phyloP scores from a whole-genome alignment of 2,113 vertebrate genomes.

The Maccullochella peelii region DNA sequence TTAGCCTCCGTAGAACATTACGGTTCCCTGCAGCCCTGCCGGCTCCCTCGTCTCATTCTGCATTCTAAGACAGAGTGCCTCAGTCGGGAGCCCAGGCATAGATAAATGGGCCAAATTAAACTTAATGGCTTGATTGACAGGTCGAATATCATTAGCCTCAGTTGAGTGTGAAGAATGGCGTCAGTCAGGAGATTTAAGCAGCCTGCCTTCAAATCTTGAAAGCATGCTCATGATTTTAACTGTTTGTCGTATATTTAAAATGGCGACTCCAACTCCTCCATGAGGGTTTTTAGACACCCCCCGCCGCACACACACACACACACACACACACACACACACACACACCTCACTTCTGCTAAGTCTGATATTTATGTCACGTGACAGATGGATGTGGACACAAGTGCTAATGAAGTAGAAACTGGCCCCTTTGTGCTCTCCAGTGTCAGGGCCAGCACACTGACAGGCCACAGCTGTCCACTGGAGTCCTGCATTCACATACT shows the following conservation, averaged over 20 bases:
- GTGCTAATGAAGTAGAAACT: conserved; percentile 77
- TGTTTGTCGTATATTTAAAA: conserved; percentile 53
- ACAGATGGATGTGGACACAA: conserved; percentile 74
- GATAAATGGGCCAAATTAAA: conserved; percentile 80
- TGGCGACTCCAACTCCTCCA: neutral
- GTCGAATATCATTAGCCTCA: conserved; percentile 61
- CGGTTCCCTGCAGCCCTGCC: neutral
- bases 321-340: neutral
- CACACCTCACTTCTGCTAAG: conserved; percentile 19
- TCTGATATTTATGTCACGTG: conserved; percentile 69
- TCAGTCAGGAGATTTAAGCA: conserved; percentile 55
- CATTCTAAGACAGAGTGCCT: conserved; percentile 62
- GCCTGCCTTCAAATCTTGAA: conserved; percentile 51
- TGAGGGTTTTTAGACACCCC: conserved; percentile 2
- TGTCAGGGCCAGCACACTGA: conserved; percentile 59
- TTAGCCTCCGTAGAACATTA: conserved; percentile 50
- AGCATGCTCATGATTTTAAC: conserved; percentile 55
- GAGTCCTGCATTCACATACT: conserved; percentile 40
- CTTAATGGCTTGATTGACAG: conserved; percentile 80
- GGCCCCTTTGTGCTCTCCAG: conserved; percentile 57
- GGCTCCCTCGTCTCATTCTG: conserved; percentile 54
- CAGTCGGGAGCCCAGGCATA: conserved; percentile 56
- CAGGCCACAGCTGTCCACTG: conserved; percentile 74
- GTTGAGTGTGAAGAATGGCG: conserved; percentile 61
- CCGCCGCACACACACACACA: too few relatives aligned